Evolutionary conservation across 1,140 invertebrate species (phyloP).

Genomic region (Archivesica marissinica): DNA sequence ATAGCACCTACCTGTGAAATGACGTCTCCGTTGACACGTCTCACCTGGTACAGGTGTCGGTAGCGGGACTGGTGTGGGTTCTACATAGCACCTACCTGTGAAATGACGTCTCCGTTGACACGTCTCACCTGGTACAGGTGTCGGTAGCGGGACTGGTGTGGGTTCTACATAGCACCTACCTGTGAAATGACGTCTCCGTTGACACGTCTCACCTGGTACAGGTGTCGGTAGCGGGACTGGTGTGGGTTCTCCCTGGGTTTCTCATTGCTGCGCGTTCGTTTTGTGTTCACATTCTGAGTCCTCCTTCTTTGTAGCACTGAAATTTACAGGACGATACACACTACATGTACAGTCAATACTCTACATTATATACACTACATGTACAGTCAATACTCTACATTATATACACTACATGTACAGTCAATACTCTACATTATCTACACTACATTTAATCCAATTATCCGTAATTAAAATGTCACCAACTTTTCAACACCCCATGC

Average conservation of each 20-base stretch:
- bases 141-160: constrained; percentile 92
- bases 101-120: constrained; percentile 94
- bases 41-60: constrained; percentile 94
- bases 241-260: constrained; percentile 89
- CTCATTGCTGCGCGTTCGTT: constrained; percentile 87
- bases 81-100: constrained; percentile 91
- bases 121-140: constrained; percentile 95
- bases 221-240: constrained; percentile 92
- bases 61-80: constrained; percentile 92
- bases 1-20: constrained; percentile 93
- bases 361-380: no score
- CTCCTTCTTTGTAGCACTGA: constrained; percentile 71
- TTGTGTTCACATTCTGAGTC: constrained; percentile 82
- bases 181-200: constrained; percentile 95
- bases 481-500: no score
- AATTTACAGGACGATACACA: no score
- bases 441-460: no score
- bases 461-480: no score
- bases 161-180: constrained; percentile 87
- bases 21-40: constrained; percentile 94
- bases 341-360: no score
- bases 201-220: constrained; percentile 94
- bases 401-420: no score
- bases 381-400: no score
- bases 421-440: no score